Evolutionary conservation across 2,113 vertebrate genomes (phyloP).

Genomic region (Callaeas wilsoni): DNA sequence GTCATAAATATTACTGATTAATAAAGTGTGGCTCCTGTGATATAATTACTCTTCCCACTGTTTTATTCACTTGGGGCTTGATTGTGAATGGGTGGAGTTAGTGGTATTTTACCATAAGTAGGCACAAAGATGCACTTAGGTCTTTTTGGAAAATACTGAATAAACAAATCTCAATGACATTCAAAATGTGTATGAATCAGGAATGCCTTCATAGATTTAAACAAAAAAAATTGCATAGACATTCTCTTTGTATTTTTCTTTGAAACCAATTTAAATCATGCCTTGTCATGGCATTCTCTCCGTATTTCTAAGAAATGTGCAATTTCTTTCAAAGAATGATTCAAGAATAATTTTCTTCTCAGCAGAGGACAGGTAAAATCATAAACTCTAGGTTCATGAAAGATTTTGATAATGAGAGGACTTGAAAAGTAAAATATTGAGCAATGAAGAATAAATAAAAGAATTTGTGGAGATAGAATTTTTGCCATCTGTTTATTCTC

Average conservation of each 20-base stretch:
- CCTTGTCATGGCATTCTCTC: background rate
- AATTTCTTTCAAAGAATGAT: background rate
- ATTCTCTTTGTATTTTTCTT: background rate
- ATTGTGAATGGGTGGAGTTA: background rate
- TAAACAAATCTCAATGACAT: background rate
- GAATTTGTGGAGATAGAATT: background rate
- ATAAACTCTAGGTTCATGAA: background rate
- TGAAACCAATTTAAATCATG: background rate
- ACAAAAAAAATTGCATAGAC: background rate
- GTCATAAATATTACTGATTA: slow-evolving; percentile 18
- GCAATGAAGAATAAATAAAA: background rate
- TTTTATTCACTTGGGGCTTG: background rate
- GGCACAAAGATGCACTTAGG: background rate
- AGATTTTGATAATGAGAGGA: background rate
- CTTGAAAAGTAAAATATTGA: background rate
- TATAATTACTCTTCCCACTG: background rate
- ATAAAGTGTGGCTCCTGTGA: background rate
- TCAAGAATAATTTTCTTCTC: background rate
- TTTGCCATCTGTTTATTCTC: background rate
- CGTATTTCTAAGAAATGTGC: background rate
- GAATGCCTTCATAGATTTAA: background rate
- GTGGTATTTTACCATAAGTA: background rate
- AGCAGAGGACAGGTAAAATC: background rate
- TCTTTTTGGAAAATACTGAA: background rate
- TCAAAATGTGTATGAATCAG: background rate